phyloP scores from a whole-genome alignment of 2,888 invertebrate species.

The Drosophila flavopinicola region DNA sequence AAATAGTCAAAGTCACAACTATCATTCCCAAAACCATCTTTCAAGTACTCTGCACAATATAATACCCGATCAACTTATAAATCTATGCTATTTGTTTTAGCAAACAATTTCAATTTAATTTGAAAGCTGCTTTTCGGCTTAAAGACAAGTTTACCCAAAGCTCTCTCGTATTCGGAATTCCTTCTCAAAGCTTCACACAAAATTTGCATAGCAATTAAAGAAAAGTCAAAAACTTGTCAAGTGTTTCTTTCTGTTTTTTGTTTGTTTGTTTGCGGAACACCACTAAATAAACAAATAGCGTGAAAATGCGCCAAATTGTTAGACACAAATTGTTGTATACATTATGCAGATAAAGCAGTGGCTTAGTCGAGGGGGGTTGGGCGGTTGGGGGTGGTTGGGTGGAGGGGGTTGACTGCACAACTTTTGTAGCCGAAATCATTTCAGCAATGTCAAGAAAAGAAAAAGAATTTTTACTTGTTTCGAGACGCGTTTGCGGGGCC shows the following conservation, averaged over 20 bases:
- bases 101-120: too few species aligned
- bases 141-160: constrained; percentile 3
- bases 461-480: constrained; percentile 47
- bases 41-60: too few species aligned
- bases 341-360: constrained; percentile 58
- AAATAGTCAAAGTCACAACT: too few species aligned
- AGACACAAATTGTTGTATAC: constrained; percentile 69
- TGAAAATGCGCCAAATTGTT: constrained; percentile 79
- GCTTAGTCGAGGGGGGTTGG: not conserved
- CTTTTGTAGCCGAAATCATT: constrained; percentile 71
- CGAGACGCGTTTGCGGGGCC: too few species aligned
- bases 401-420: constrained; percentile 32
- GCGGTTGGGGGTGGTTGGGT: not conserved
- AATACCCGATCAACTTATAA: too few species aligned
- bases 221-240: constrained; percentile 60
- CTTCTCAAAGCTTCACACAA: constrained; percentile 19
- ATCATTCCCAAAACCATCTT: too few species aligned
- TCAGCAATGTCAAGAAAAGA: constrained; percentile 62
- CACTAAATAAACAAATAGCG: constrained; percentile 69
- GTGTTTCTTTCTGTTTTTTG: constrained; percentile 34
- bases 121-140: not conserved
- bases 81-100: too few species aligned
- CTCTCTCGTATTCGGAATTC: not conserved
- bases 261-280: not conserved
- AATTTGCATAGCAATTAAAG: constrained; percentile 75